Conservation (phyloP, 2,888 invertebrate genomes). For the Neocrepidodera transversa region DNA sequence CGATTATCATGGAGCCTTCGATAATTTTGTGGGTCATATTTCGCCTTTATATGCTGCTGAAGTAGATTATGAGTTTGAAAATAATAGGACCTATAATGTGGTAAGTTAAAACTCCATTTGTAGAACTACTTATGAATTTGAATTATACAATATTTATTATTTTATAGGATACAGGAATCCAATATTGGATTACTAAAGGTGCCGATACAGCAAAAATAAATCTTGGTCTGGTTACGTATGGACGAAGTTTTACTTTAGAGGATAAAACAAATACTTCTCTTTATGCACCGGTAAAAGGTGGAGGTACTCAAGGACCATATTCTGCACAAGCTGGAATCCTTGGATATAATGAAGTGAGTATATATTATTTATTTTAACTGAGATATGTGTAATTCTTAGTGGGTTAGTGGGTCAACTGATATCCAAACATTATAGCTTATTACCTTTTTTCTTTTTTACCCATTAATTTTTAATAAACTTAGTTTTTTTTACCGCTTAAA, state of each 20-base stretch:
- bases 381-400: too few relatives aligned
- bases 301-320: constrained; percentile 69
- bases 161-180: constrained; percentile 60
- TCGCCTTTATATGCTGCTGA: constrained; percentile 67
- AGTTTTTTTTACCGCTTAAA: too few relatives aligned
- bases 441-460: too few relatives aligned
- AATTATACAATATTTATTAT: background rate
- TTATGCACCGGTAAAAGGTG: constrained; percentile 66
- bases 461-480: too few relatives aligned
- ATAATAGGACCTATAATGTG: constrained; percentile 38
- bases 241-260: constrained; percentile 70
- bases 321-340: constrained; percentile 70
- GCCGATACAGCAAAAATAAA: constrained; percentile 69
- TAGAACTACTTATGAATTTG: constrained; percentile 33
- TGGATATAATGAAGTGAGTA: constrained; percentile 73
- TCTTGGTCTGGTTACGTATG: constrained; percentile 76
- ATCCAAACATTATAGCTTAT: too few relatives aligned
- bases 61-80: constrained; percentile 52
- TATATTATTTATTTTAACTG: too few relatives aligned
- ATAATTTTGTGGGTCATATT: constrained; percentile 68
- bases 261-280: constrained; percentile 60
- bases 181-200: constrained; percentile 65
- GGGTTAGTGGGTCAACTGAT: too few relatives aligned
- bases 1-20: constrained; percentile 75
- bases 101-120: constrained; percentile 38